Base-by-base conservation (phyloP, 2,888 invertebrate genomes). In the Nudaria mundana region DNA sequence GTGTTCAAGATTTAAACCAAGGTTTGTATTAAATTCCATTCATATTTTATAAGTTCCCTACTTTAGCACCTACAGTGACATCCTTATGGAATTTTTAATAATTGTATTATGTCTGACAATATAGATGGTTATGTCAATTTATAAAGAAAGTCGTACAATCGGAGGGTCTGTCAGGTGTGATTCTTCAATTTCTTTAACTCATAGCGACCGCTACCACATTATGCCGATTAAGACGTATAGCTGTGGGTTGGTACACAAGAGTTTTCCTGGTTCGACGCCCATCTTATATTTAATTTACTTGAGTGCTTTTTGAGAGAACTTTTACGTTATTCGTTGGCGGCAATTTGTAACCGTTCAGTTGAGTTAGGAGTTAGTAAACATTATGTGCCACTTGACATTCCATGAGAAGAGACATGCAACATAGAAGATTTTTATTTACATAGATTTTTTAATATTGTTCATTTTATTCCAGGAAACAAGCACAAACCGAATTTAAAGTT, bases 401-500 rank as follows among this genome's bases (percentile, higher is more conserved):
- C 58, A 67, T 66, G 38, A 41, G 54, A 56, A 40, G 46, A 57
- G 65, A 55, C 66, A 36, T 51, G 39, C 52, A 37, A 43, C 33
- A 47, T 41, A 32, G 1, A n/a, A 22, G 3, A 3, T 23, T 23
- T 1, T 22, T 13, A 6, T 7, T 11, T 12, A 25, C 3, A 5
- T 11, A n/a, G 8, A n/a, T 8, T 31, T 13, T 12, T 18, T 12
- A 2, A 5, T 24, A 1, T 12, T 18, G 12, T 20, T 22, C 30
- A 52, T 44, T 53, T 59, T 11, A 52, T 81, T 78, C 23, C 71
- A 91, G 92, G 85, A 52, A 84, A 80, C 48, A 90, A 90, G 55
- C 92, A 91, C 76, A 91, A 92, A 56, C 92, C 93, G 56, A 94
- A 94, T 79, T 87, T 95, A 66, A 94, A 94, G 40, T 87, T 95